phyloP scores from a whole-genome alignment of 2,113 vertebrate species.

The cattle (Bos taurus) region ARS-UCD2.0 NC_037346.1:59762001-59762500 shows the following conservation, averaged over 20 bases:
- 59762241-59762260: not conserved
- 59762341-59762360: not conserved
- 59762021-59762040: not conserved
- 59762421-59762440: not conserved
- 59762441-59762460: not conserved
- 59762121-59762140: not conserved
- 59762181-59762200: not conserved
- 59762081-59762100: not conserved
- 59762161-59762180: not conserved
- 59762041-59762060: not conserved
- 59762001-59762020: not conserved
- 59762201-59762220: not conserved
- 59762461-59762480: not conserved
- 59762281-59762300: not conserved
- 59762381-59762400: not conserved
- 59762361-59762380: not conserved
- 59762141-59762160: not conserved
- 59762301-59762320: not conserved
- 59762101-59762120: not conserved
- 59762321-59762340: not conserved
- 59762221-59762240: not conserved
- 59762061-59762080: not conserved
- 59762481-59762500: rapidly evolving
- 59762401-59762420: too few species aligned
- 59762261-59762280: not conserved